Evolutionary conservation across 2,113 vertebrate genomes (phyloP).

Genomic region (Saguinus imperator): DNA sequence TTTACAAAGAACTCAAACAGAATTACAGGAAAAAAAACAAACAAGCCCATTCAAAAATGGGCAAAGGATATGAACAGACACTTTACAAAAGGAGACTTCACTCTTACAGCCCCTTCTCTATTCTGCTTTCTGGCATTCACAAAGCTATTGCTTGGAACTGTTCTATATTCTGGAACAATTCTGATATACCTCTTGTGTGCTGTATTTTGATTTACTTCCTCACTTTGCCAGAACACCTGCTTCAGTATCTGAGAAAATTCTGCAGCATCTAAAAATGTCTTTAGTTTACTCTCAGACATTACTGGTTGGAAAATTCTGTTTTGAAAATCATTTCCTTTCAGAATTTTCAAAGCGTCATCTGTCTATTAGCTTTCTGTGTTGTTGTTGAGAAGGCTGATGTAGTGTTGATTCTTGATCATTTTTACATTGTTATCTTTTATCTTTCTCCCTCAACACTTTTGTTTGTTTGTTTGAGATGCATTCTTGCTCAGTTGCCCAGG

Average conservation of each 20-base stretch:
- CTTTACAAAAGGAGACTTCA: neutral
- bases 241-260: neutral
- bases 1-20: no score
- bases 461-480: no score
- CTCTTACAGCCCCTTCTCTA: neutral
- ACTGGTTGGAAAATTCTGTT: neutral
- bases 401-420: neutral
- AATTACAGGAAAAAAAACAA: no score
- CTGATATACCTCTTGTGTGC: neutral
- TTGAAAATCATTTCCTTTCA: neutral
- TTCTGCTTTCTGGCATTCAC: neutral
- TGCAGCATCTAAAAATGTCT: neutral
- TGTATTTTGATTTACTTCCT: neutral
- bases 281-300: neutral
- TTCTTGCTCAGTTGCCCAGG: no score
- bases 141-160: neutral
- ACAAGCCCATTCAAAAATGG: no score
- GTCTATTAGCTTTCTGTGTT: neutral
- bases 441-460: neutral
- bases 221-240: neutral
- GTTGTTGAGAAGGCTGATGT: neutral
- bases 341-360: neutral
- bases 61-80: no score
- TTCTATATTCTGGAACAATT: neutral
- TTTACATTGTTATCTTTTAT: neutral